Base-by-base conservation (phyloP, 2,797 vertebrate species). In the Anniella stebbinsi region DNA sequence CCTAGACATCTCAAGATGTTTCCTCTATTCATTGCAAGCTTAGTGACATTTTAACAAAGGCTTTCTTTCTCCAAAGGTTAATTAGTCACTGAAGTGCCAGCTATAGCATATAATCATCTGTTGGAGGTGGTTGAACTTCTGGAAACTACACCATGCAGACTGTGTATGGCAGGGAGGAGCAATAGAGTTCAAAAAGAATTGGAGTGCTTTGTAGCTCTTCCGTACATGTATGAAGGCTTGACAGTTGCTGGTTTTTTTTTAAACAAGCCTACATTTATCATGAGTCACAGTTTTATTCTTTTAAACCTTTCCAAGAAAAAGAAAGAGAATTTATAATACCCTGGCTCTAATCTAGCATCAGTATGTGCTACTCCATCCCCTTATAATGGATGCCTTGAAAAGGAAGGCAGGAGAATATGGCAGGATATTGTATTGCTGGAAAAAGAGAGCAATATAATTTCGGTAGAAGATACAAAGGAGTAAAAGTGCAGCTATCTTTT, bases 11-110 rank as follows among this genome's bases (percentile, higher is more conserved):
- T 85, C 82, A 77, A 76, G 60, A 85, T 78, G n/a, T n/a, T 78
- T 69, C n/a, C 36, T 78, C 36, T 69, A 69, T 85, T 89, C 60
- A 41, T 38, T 78, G 73, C 78, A 75, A 54, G 45, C 66, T 76
- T 78, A 48, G 48, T 70, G 73, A 78, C 82, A 89, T 89, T 89
- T 89, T 69, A 85, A 57, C 60, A 89, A 84, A 85, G 57, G 63
- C 63, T 41, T 84, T 67, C 60, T 70, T 84, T 77, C 33, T 85
- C n/a, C 25, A 54, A 78, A 85, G 82, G 88, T 78, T 89, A 84
- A 89, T 89, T 89, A 89, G 73, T 89, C n/a, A 85, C 28, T 78
- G 72, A 77, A 77, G 81, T 89, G 82, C 60, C 88, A 89, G 33
- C 45, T 84, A 84, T 75, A 78, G 63, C 48, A 38, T 89, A 69